Evolutionary conservation across 64 coral and sea anemone genomes (phyloP), one percentile per base, ranked within the genome.

Genomic region (Pocillopora damicornis): DNA sequence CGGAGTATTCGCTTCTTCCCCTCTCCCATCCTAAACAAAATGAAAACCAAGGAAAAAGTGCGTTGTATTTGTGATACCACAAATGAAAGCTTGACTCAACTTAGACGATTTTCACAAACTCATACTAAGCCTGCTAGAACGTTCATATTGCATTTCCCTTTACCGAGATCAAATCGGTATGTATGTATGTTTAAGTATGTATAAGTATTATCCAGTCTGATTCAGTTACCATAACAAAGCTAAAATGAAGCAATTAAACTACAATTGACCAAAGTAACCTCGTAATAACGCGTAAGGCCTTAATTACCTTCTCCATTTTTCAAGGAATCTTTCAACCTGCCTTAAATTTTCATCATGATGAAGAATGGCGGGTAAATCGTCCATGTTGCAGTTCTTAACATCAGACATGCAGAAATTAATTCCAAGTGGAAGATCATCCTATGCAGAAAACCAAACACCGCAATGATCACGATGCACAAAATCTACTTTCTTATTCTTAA

Each of bases 271-370:
- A 30, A 30, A 30, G 30, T 30, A 30, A 30, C 30, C 30, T 30
- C 30, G 15, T 22, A 35, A 56, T 71, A 11, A 11, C 20, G 11
- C n/a, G 25, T 23, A 18, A 59, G 2, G 36, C 11, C 76, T 79
- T 73, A 51, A 2, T 51, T 51, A 98, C 95, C 92, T 94, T 34
- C 88, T 95, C 96, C 92, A 95, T 58, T 76, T 74, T 9, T 78
- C 57, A 13, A 90, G 74, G 26, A 98, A 86, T 37, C 82, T 90
- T 62, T 67, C 74, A 5, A 65, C 87, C 83, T 98, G 96, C 60
- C 73, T 83, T 4, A 89, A 82, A 66, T 95, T 94, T 35, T 82
- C 86, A 15, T 92, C 89, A 60, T 83, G 79, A 37, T 77, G 76
- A 60, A 98, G 81, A 45, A 95, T 90, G 23, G 9, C 25, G 7